Evolutionary conservation across 1,140 invertebrate genomes (phyloP).

Genomic region (Lucilia cuprina): DNA sequence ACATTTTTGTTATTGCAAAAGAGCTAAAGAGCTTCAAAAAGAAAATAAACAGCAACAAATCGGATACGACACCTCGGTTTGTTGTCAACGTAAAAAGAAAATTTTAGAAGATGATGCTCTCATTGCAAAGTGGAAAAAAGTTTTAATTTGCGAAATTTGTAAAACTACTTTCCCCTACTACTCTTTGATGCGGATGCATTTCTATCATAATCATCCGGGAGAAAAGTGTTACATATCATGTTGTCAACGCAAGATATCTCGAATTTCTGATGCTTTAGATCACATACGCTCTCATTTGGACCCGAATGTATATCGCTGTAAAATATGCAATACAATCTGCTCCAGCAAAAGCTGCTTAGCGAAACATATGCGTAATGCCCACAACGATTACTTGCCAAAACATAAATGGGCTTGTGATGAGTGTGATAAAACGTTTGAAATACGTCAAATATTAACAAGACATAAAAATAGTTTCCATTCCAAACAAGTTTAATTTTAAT

Average conservation of each 20-base stretch:
- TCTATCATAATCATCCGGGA: not conserved
- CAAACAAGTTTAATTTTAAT: not conserved
- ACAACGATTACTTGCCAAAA: not conserved
- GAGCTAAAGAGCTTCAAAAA: not conserved
- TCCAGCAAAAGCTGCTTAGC: not conserved
- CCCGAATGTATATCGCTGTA: not conserved
- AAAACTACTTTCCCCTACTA: not conserved
- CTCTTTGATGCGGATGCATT: slow-evolving; percentile 18
- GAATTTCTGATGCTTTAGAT: not conserved
- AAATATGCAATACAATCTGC: not conserved
- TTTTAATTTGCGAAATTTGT: slow-evolving; percentile 31
- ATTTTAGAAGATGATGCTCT: slow-evolving; percentile 25
- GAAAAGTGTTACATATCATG: slow-evolving; percentile 41
- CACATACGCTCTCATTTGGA: slow-evolving; percentile 18
- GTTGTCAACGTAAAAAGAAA: not conserved
- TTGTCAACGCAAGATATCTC: slow-evolving; percentile 36
- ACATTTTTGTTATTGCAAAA: slow-evolving; percentile 10
- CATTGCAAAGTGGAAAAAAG: slow-evolving; percentile 27
- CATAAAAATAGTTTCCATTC: not conserved
- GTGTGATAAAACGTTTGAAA: not conserved
- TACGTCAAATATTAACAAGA: not conserved
- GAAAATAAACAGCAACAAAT: not conserved
- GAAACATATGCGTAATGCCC: not conserved
- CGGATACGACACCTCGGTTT: not conserved
- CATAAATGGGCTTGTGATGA: not conserved